These are phyloP conservation scores for Eustalomyia histrio DNA, from an alignment of 2,888 invertebrate species.

Conservation along the genomic window DNA sequence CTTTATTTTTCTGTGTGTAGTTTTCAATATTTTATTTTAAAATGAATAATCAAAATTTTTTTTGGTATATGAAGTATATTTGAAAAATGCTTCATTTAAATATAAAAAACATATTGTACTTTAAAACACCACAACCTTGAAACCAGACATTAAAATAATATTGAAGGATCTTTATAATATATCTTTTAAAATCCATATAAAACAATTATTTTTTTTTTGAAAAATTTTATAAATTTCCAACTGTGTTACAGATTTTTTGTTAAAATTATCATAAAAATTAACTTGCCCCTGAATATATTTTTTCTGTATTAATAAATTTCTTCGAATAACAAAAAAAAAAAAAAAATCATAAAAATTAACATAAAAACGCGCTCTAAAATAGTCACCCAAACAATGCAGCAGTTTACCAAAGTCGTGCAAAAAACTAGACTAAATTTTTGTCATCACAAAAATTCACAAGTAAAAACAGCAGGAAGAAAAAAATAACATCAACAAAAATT, in stretches of 20 bases:
- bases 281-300: not conserved
- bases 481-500: not conserved
- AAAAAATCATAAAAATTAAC: conserved; percentile 60
- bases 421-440: conserved; percentile 57
- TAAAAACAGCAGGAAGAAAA: conserved; percentile 54
- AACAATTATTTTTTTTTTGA: not conserved
- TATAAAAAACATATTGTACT: not conserved
- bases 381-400: conserved; percentile 15
- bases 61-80: too few species aligned
- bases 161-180: not conserved
- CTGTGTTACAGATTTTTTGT: not conserved
- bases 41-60: too few species aligned
- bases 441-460: conserved; percentile 44
- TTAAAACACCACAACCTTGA: not conserved
- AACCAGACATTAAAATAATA: not conserved
- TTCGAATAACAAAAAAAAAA: conserved; percentile 31
- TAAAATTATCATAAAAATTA: conserved; percentile 4
- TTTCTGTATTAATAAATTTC: conserved; percentile 5
- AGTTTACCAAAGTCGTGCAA: conserved; percentile 64
- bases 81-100: too few species aligned
- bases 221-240: not conserved
- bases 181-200: not conserved
- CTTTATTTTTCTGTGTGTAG: too few species aligned
- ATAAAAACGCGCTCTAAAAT: conserved; percentile 60
- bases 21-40: too few species aligned